These are phyloP conservation scores for Notarius lentiginosus DNA, from an alignment of 2,113 vertebrate species.

Conservation along the genomic window DNA sequence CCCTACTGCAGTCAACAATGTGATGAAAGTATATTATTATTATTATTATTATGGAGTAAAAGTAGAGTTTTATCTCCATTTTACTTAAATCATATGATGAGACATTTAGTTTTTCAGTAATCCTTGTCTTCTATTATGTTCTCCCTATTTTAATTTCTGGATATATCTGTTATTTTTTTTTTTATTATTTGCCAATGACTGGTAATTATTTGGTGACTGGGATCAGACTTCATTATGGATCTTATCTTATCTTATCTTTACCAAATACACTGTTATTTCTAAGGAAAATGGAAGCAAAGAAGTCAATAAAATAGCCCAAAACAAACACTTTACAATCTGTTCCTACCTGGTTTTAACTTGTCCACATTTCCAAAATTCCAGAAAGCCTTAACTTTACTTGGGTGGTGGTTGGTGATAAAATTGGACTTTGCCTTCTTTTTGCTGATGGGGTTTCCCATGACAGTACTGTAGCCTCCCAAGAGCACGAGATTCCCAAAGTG, in stretches of 20 bases:
- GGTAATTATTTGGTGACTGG: neutral
- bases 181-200: neutral
- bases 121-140: neutral
- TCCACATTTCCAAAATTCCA: conserved; percentile 77
- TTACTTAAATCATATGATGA: neutral
- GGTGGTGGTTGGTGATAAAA: conserved; percentile 10
- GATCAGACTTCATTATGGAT: neutral
- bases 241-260: neutral
- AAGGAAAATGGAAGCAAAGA: too few relatives aligned
- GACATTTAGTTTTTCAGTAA: neutral
- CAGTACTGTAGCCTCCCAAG: conserved; percentile 42
- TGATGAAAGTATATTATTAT: neutral
- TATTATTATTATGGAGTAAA: neutral
- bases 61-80: neutral
- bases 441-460: conserved; percentile 87
- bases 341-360: conserved; percentile 78
- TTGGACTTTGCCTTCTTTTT: conserved; percentile 74
- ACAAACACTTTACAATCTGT: neutral
- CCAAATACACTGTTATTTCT: neutral
- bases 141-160: neutral
- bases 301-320: too few relatives aligned
- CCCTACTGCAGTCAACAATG: neutral
- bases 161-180: neutral
- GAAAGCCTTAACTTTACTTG: conserved; percentile 67
- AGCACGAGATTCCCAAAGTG: conserved; percentile 45